phyloP scores from a whole-genome alignment of 2,113 vertebrate species.

The Pelobates fuscus region DNA sequence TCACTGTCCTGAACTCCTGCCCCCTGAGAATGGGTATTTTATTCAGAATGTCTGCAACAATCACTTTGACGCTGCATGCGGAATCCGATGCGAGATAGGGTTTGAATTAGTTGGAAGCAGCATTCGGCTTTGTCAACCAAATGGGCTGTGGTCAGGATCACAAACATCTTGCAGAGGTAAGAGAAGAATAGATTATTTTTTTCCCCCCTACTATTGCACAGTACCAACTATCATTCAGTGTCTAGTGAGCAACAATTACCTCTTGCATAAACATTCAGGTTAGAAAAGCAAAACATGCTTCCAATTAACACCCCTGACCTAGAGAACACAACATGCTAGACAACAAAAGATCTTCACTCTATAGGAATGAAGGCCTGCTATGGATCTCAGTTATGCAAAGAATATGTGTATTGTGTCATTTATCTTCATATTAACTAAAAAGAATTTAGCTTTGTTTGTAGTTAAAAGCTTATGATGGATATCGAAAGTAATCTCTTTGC shows the following conservation, averaged over 20 bases:
- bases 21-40: slow-evolving; percentile 92
- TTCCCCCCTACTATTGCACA: not conserved
- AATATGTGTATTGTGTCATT: slow-evolving; percentile 15
- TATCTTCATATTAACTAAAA: slow-evolving; percentile 14
- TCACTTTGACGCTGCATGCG: slow-evolving; percentile 91
- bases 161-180: slow-evolving; percentile 85
- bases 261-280: slow-evolving; percentile 11
- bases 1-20: slow-evolving; percentile 78
- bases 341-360: not conserved
- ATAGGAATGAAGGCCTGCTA: not conserved
- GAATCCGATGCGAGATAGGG: slow-evolving; percentile 84
- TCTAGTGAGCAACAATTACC: slow-evolving; percentile 10
- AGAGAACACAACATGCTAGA: not conserved
- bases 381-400: not conserved
- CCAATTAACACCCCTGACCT: slow-evolving; percentile 31
- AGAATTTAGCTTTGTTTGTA: not conserved
- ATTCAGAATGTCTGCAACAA: slow-evolving; percentile 92
- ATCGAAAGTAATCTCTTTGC: not conserved
- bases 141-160: slow-evolving; percentile 85
- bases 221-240: slow-evolving; percentile 10
- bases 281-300: slow-evolving; percentile 29
- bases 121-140: slow-evolving; percentile 88
- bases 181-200: slow-evolving; percentile 36
- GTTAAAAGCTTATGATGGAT: slow-evolving; percentile 18
- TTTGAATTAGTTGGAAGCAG: slow-evolving; percentile 88